phyloP scores from a whole-genome alignment of 2,797 vertebrate species.

The Helarctos malayanus region DNA sequence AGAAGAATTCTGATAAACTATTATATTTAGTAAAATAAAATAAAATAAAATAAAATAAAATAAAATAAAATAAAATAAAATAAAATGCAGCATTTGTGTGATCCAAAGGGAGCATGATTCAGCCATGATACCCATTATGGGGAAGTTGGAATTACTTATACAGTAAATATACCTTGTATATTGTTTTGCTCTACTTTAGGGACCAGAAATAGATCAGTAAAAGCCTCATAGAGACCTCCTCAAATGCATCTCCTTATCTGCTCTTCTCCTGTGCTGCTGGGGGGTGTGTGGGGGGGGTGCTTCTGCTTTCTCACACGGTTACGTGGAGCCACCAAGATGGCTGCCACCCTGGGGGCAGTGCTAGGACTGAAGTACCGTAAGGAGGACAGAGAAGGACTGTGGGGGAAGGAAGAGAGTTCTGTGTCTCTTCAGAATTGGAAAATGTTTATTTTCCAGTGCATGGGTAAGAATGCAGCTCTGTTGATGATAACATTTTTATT shows the following conservation, averaged over 20 bases:
- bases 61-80: neutral
- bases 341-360: neutral
- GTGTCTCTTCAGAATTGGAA: neutral
- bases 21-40: neutral
- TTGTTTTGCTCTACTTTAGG: neutral
- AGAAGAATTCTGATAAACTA: constrained; percentile 37
- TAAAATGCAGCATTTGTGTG: neutral
- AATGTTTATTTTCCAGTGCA: constrained; percentile 3
- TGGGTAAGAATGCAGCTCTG: neutral
- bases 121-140: neutral
- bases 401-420: no score
- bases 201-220: neutral
- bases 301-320: neutral
- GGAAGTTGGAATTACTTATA: constrained; percentile 14
- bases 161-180: neutral
- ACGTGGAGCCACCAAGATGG: neutral
- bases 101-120: neutral
- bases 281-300: no score
- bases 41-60: constrained; percentile 45
- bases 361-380: neutral
- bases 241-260: neutral
- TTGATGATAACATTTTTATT: neutral
- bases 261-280: neutral
- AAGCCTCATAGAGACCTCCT: neutral
- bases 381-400: neutral